Percentiles rank a stretch among this genome's conserved stretches.
Conservation (phyloP, 2,888 invertebrate species). For the Nemoura dubitans region DNA sequence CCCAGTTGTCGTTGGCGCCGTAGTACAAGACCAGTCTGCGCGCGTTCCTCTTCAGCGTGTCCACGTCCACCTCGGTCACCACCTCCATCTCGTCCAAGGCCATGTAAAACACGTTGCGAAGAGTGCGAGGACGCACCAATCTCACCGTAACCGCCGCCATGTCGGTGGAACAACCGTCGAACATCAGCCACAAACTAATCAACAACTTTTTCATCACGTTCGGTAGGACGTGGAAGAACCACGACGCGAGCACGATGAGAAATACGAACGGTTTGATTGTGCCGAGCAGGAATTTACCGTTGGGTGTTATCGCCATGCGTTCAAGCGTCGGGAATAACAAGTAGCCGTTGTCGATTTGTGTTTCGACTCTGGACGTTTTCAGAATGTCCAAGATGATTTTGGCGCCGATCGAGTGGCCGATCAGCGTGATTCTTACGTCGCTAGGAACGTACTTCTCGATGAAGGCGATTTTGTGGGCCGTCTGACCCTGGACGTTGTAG, state of each 20-base stretch:
- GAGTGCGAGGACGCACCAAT: conserved; percentile 43
- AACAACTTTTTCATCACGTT: conserved; percentile 62
- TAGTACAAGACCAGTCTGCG: conserved; percentile 81
- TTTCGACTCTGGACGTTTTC: conserved; percentile 55
- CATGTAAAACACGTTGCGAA: conserved; percentile 71
- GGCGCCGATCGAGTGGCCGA: conserved; percentile 92
- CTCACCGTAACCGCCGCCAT: conserved; percentile 41
- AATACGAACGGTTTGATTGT: conserved; percentile 64
- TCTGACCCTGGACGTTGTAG: conserved; percentile 81
- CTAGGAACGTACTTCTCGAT: conserved; percentile 77
- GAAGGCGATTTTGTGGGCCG: conserved; percentile 80
- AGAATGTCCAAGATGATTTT: conserved; percentile 82
- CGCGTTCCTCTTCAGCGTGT: conserved; percentile 67
- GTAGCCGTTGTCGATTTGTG: conserved; percentile 68
- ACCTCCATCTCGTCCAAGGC: conserved; percentile 83
- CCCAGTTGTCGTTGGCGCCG: conserved; percentile 84
- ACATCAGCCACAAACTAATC: conserved; percentile 65
- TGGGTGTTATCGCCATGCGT: conserved; percentile 77
- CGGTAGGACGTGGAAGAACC: conserved; percentile 68
- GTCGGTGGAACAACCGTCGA: conserved; percentile 43
- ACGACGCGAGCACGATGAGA: conserved; percentile 62
- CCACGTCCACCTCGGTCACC: conserved; percentile 73
- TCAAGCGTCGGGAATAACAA: conserved; percentile 90
- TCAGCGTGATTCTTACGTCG: conserved; percentile 77
- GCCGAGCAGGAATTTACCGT: conserved; percentile 76